Conservation (phyloP, 1,140 invertebrate species). For the Drosophila trapezifrons region DNA sequence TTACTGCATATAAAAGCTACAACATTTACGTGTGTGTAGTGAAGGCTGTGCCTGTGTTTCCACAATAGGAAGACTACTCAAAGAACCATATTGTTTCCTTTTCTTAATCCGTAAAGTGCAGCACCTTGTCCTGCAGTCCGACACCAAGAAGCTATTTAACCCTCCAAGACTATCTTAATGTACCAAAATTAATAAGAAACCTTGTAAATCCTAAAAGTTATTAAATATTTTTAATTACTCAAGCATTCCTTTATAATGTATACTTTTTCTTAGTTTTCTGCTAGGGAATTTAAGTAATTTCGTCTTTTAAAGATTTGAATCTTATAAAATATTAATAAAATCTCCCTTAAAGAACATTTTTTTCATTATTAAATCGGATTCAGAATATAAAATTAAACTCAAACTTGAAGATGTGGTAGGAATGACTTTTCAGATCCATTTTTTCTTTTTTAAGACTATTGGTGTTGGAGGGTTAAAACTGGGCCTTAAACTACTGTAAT, state of each 20-base stretch:
- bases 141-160: constrained; percentile 30
- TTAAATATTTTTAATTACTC: too few relatives aligned
- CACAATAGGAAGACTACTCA: constrained; percentile 45
- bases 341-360: neutral
- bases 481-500: constrained; percentile 57
- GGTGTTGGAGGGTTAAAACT: constrained; percentile 27
- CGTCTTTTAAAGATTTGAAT: neutral
- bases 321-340: neutral
- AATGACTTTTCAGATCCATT: neutral
- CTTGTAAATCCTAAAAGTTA: neutral
- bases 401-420: neutral
- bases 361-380: neutral
- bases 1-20: constrained; percentile 62
- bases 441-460: neutral
- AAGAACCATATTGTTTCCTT: constrained; percentile 28
- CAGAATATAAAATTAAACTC: neutral
- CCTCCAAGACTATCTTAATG: constrained; percentile 22
- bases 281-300: neutral
- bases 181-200: constrained; percentile 1
- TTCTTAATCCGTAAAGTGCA: constrained; percentile 14
- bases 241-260: neutral
- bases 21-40: constrained; percentile 59
- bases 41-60: constrained; percentile 55
- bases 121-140: constrained; percentile 14
- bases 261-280: neutral